These are phyloP conservation scores for Achatina immaculata DNA, from an alignment of 1,140 invertebrate species.

Conservation along the genomic window DNA sequence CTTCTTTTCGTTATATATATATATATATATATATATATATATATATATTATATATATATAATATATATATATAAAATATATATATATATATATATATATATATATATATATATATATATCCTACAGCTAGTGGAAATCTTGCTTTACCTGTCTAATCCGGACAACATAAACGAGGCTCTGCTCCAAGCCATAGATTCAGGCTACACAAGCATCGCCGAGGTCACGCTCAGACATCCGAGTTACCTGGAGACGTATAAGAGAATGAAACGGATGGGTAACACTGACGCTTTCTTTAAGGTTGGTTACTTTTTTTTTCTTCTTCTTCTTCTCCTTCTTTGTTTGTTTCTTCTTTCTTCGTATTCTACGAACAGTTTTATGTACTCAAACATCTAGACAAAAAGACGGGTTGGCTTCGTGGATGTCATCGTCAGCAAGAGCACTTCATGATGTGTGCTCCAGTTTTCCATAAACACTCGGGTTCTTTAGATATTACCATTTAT, in stretches of 20 bases:
- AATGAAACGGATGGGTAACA: constrained; percentile 55
- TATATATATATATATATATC: neutral
- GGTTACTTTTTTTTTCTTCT: too few relatives aligned
- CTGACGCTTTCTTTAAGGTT: constrained; percentile 60
- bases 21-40: too few relatives aligned
- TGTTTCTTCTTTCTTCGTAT: neutral
- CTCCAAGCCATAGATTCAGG: constrained; percentile 68
- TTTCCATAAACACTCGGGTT: too few relatives aligned
- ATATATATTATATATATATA: too few relatives aligned
- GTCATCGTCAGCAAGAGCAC: too few relatives aligned
- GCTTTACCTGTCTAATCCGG: constrained; percentile 57
- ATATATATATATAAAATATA: too few relatives aligned
- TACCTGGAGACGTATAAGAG: constrained; percentile 63
- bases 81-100: too few relatives aligned
- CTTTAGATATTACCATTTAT: too few relatives aligned
- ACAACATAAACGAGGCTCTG: constrained; percentile 67
- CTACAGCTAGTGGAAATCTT: constrained; percentile 63
- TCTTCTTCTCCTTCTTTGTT: neutral
- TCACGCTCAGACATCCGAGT: constrained; percentile 65
- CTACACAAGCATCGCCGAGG: constrained; percentile 66
- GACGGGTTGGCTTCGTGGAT: too few relatives aligned
- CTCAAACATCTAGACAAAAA: too few relatives aligned
- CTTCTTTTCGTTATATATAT: too few relatives aligned
- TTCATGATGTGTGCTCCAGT: too few relatives aligned
- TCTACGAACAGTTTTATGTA: neutral